Base-by-base conservation (phyloP, 2,113 vertebrate species). In the Macquaria ambigua region DNA sequence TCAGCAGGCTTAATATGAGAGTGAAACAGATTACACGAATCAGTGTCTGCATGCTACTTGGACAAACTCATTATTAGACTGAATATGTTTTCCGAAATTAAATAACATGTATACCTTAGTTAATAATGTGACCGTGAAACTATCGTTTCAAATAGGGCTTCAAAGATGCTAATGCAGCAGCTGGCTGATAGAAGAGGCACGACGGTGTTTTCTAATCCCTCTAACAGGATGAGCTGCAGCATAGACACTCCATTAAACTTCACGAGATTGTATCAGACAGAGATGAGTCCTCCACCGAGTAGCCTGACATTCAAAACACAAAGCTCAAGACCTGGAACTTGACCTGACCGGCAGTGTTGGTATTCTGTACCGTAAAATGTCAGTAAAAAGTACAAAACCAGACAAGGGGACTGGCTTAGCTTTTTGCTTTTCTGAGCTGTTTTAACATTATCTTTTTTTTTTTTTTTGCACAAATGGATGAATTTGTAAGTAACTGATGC, bases 11-110 rank as follows among this genome's bases (percentile, higher is more conserved):
- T 74, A 79, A 66, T 46, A 46, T 52, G 69, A 82, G 56, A 80
- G 48, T 67, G 58, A 81, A 67, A 82, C 10, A 74, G 85, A 86
- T 81, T 74, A 76, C 61, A 62, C 52, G 48, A 73, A 77, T 88
- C 21, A 56, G 43, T 20, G 53, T 70, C 77, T 77, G 28, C 31
- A 48, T 63, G 61, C 6, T 28, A 25, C 15, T 28, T 56, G 25
- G 5, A 58, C 77, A 83, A 55, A 81, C 52, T 39, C 55, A 28
- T 62, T 25, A 80, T 48, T 46, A 66, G 14, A 0, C 12, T 48
- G 11, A 61, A 6, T 23, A 4, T 61, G 16, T 23, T 55, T n/a
- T 18, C 25, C 31, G 16, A n/a, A 20, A 83, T 74, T 16, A 28
- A 71, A 87, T 52, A 8, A 52, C 20, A 46, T 4, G 6, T 7